Conservation (phyloP, 2,797 vertebrate species). For the Malacoctenus gilli region DNA sequence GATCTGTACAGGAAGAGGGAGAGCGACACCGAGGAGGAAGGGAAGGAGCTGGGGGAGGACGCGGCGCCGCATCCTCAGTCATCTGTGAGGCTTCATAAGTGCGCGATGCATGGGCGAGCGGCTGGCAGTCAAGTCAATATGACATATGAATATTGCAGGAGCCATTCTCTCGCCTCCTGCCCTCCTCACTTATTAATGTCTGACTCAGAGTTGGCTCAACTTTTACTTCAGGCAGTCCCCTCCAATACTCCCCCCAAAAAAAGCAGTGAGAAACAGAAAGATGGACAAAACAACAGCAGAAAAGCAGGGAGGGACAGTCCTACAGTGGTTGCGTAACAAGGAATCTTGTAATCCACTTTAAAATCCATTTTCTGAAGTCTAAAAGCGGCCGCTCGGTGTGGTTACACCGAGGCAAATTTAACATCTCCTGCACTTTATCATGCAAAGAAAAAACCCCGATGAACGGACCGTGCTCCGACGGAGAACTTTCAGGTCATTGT, state of each 20-base stretch:
- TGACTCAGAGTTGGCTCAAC: conserved; percentile 75
- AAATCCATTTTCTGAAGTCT: conserved; percentile 21
- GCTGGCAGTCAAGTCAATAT: conserved; percentile 84
- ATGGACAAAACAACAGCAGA: conserved; percentile 23
- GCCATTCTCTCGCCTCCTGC: conserved; percentile 83
- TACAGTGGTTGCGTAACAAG: conserved; percentile 1
- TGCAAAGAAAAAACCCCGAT: conserved; percentile 1
- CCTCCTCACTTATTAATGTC: conserved; percentile 90
- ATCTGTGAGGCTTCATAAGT: conserved; percentile 73
- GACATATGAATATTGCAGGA: conserved; percentile 85
- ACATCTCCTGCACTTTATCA: conserved; percentile 2
- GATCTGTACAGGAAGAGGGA: conserved; percentile 28
- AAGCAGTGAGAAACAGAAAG: conserved; percentile 38
- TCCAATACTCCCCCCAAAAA: conserved; percentile 46
- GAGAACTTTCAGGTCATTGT: conserved; percentile 5
- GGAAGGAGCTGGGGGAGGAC: conserved; percentile 39
- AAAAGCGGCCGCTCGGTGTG: no score
- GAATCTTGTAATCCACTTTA: conserved; percentile 10
- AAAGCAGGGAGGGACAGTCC: conserved; percentile 1
- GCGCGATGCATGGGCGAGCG: conserved; percentile 66
- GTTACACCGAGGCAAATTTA: neutral
- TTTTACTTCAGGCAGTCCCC: conserved; percentile 63
- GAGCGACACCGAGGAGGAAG: conserved; percentile 26
- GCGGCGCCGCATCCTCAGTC: conserved; percentile 62
- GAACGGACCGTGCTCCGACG: neutral